phyloP scores from a whole-genome alignment of 2,888 invertebrate species.

The Norana najaformis region DNA sequence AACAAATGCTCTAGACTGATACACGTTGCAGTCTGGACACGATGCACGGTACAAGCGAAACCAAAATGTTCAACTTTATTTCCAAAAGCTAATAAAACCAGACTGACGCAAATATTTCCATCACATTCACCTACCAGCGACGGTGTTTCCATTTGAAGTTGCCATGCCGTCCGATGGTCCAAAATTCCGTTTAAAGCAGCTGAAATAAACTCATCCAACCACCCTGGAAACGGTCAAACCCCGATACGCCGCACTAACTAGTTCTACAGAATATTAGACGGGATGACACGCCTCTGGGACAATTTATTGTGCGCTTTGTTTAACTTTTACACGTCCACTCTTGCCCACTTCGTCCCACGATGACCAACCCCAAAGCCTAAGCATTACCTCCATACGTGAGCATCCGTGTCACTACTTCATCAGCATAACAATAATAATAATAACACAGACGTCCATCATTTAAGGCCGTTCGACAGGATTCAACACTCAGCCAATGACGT shows the following conservation, averaged over 20 bases:
- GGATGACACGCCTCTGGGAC: background rate
- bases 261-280: background rate
- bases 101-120: background rate
- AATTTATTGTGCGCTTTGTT: background rate
- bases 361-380: background rate
- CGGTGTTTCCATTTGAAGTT: conserved; percentile 14
- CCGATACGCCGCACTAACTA: background rate
- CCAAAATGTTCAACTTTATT: background rate
- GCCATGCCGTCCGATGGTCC: background rate
- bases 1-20: too few relatives aligned
- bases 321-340: background rate
- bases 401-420: background rate
- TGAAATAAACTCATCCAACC: background rate
- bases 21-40: background rate
- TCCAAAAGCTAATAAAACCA: background rate
- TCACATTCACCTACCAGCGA: background rate
- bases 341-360: background rate
- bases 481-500: background rate
- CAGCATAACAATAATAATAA: conserved; percentile 5
- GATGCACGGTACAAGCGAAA: background rate
- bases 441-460: background rate
- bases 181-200: background rate
- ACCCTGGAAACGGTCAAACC: background rate
- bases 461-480: background rate
- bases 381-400: background rate